Percentiles rank a stretch among this genome's conserved stretches.
Evolutionary conservation across 2,797 vertebrate genomes (phyloP).

Genomic region (Lates japonicus): DNA sequence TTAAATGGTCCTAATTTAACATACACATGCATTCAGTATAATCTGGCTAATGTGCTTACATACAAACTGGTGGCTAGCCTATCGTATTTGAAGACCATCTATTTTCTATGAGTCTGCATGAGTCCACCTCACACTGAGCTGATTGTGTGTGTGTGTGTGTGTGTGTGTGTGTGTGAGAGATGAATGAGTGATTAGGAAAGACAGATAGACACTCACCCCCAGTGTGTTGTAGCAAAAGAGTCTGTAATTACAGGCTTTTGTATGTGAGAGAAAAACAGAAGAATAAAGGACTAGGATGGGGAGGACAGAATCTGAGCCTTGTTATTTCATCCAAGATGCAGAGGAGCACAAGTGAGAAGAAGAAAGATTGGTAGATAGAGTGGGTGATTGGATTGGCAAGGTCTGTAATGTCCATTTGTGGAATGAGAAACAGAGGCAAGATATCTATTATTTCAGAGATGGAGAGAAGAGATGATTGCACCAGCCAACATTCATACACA

Average conservation of each 20-base stretch:
- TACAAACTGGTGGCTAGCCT: conserved; percentile 23
- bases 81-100: conserved; percentile 68
- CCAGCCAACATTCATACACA: conserved; percentile 52
- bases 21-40: conserved; percentile 9
- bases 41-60: conserved; percentile 8
- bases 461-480: conserved; percentile 59
- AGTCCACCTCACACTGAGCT: conserved; percentile 63
- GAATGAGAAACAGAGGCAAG: conserved; percentile 56
- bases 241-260: conserved; percentile 73
- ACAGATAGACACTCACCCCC: conserved; percentile 59
- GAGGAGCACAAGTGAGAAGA: conserved; percentile 34
- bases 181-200: conserved; percentile 67
- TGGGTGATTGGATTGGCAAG: conserved; percentile 61
- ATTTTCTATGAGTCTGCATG: conserved; percentile 63
- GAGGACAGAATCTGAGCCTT: conserved; percentile 45
- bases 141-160: conserved; percentile 35
- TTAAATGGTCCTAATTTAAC: conserved; percentile 30
- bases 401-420: conserved; percentile 61
- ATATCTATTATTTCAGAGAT: conserved; percentile 61
- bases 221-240: conserved; percentile 48
- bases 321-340: conserved; percentile 55
- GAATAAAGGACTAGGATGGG: conserved; percentile 46
- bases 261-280: conserved; percentile 54
- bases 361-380: conserved; percentile 49
- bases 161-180: conserved; percentile 50